Evolutionary conservation across 2,888 invertebrate species (phyloP).

Genomic region (Drosophila kanekoi): DNA sequence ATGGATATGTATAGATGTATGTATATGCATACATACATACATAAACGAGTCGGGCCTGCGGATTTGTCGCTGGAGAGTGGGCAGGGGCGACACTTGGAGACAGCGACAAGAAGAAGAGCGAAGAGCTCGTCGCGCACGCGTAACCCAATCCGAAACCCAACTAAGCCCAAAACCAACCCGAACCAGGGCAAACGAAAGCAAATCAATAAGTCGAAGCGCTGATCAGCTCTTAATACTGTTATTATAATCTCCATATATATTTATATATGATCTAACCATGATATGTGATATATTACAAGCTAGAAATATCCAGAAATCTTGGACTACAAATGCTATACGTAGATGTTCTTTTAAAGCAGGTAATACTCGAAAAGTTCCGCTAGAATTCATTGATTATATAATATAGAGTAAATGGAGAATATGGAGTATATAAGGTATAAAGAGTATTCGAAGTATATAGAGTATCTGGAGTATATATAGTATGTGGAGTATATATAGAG

Average conservation of each 20-base stretch:
- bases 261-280: background rate
- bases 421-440: too few species aligned
- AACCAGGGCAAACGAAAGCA: constrained; percentile 7
- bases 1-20: background rate
- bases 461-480: too few species aligned
- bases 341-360: too few species aligned
- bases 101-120: constrained; percentile 18
- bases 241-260: background rate
- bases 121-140: constrained; percentile 50
- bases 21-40: background rate
- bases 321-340: too few species aligned
- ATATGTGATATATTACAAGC: too few species aligned
- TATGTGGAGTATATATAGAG: too few species aligned
- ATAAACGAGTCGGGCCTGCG: constrained; percentile 11
- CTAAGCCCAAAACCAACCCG: constrained; percentile 11
- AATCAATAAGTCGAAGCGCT: background rate
- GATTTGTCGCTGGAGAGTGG: background rate
- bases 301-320: too few species aligned
- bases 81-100: constrained; percentile 35
- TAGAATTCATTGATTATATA: too few species aligned
- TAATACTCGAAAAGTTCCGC: too few species aligned
- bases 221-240: constrained; percentile 3
- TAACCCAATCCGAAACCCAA: constrained; percentile 35
- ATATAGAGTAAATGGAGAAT: too few species aligned
- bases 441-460: too few species aligned